Percentiles rank a stretch among this genome's conserved stretches.
Evolutionary conservation across 2,888 invertebrate species (phyloP).

Genomic region (Hemithea aestivaria): DNA sequence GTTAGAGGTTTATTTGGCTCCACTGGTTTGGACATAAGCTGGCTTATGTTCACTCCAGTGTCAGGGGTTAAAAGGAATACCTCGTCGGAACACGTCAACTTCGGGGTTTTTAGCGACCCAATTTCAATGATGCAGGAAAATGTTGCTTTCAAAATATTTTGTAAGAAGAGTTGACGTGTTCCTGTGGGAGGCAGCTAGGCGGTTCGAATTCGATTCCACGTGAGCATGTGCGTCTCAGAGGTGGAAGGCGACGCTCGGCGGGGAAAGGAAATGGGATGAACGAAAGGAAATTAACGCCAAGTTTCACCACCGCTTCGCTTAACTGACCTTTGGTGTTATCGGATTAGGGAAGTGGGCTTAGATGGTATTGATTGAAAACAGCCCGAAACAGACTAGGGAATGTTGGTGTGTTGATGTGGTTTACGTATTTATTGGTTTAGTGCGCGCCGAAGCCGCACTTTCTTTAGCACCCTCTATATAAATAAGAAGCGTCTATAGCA

Average conservation of each 20-base stretch:
- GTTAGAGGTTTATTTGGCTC: constrained; percentile 22
- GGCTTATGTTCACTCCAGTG: constrained; percentile 66
- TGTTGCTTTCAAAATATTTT: constrained; percentile 18
- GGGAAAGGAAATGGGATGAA: constrained; percentile 63
- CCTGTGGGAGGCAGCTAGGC: constrained; percentile 71
- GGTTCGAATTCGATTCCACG: constrained; percentile 71
- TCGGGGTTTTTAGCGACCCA: constrained; percentile 20
- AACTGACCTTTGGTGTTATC: constrained; percentile 34
- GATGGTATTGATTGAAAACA: constrained; percentile 26
- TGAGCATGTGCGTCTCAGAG: constrained; percentile 64
- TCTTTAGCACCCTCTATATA: constrained; percentile 37
- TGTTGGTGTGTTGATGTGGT: constrained; percentile 24
- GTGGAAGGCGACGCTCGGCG: constrained; percentile 76
- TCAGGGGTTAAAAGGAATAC: constrained; percentile 44
- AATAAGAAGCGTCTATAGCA: constrained; percentile 44
- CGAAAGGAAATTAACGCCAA: constrained; percentile 49
- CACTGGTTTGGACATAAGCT: constrained; percentile 65
- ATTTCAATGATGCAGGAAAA: constrained; percentile 18
- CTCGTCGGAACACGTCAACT: constrained; percentile 56
- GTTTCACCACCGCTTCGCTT: constrained; percentile 73
- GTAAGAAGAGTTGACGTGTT: constrained; percentile 44
- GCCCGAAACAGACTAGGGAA: constrained; percentile 34
- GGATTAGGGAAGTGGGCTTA: constrained; percentile 28
- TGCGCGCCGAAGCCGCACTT: constrained; percentile 32
- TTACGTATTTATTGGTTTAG: constrained; percentile 28